Base-by-base conservation (phyloP, 1,140 invertebrate genomes). In the Pantala flavescens region DNA sequence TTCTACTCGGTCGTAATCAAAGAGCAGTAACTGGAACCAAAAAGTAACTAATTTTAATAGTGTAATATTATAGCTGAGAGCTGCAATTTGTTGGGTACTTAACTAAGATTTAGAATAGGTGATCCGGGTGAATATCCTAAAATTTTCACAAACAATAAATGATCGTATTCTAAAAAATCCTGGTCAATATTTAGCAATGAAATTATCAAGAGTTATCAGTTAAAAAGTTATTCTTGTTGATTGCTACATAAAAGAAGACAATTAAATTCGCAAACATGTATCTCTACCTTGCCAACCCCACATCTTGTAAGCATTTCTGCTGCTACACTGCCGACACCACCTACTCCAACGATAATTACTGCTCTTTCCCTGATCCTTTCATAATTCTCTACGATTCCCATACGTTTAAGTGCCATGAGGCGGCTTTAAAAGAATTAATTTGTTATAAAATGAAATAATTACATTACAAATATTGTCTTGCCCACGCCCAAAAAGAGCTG, bases 1-100 rank as follows among this genome's bases (percentile, higher is more conserved):
- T 85, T 99, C 98, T 23, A 99, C 98, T 86, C 96, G 98, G 82
- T 99, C 98, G 81, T 99, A 99, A 84, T 99, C 98, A 84, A 98
- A 99, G 19, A 99, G 84, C 43, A 98, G 88, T 43, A 98, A 83
- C 90, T 94, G 83, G 76, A 76, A 74, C 75, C 23, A 71, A 76
- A 19, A 63, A 7, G 9, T 36, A 36, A 36, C 9, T 2, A 9
- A 36, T 36, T 36, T 36, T 36, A 36, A 36, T 36, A 5, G 28
- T 9, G 3, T 36, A 36, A 5, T 5, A 36, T 36, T 36, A 5
- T 5, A 36, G 28, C 28, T 36, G n/a, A n/a, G n/a, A n/a, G n/a
- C n/a, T n/a, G n/a, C n/a, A n/a, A 5, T 36, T 36, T 36, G 28
- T 36, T 36, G 2, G 28, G 9, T 36, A 36, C 2, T 5, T 9